A percentile compares a stretch with the other conserved stretches of the same genome.
These are phyloP conservation scores for Siderastrea radians DNA, from an alignment of 92 coral and sea anemone species.

Conservation along the genomic window DNA sequence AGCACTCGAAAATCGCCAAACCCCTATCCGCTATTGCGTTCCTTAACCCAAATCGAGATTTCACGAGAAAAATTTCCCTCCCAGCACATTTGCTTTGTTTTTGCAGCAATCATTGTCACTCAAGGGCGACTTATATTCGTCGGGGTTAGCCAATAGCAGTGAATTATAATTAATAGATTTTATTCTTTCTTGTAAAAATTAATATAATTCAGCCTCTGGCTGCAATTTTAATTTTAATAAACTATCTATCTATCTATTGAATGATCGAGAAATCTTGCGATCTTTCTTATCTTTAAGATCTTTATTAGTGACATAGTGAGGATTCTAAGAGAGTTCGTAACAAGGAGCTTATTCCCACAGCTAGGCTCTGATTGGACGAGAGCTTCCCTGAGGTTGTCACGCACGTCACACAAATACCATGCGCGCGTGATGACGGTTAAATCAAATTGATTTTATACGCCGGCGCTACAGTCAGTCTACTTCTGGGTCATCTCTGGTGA, in stretches of 20 bases:
- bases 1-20: slow-evolving; percentile 45
- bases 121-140: slow-evolving; percentile 9
- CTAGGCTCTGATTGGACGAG: slow-evolving; percentile 30
- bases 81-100: background rate
- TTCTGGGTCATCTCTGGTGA: slow-evolving; percentile 34
- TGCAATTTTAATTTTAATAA: too few species aligned
- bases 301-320: slow-evolving; percentile 52
- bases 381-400: slow-evolving; percentile 31
- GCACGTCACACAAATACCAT: slow-evolving; percentile 54
- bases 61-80: background rate
- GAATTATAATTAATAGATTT: too few species aligned
- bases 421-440: slow-evolving; percentile 66
- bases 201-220: too few species aligned
- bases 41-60: background rate
- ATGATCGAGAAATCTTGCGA: slow-evolving; percentile 35
- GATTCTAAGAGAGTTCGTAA: slow-evolving; percentile 36
- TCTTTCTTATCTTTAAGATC: slow-evolving; percentile 45
- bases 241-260: too few species aligned
- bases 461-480: slow-evolving; percentile 34
- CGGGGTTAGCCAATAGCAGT: slow-evolving; percentile 40
- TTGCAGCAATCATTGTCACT: slow-evolving; percentile 24
- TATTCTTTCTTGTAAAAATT: too few species aligned
- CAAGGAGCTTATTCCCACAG: slow-evolving; percentile 17
- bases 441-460: slow-evolving; percentile 20
- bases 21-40: background rate